Base-by-base conservation (phyloP, 1,140 invertebrate species). In the Tetramorium parvispinum region DNA sequence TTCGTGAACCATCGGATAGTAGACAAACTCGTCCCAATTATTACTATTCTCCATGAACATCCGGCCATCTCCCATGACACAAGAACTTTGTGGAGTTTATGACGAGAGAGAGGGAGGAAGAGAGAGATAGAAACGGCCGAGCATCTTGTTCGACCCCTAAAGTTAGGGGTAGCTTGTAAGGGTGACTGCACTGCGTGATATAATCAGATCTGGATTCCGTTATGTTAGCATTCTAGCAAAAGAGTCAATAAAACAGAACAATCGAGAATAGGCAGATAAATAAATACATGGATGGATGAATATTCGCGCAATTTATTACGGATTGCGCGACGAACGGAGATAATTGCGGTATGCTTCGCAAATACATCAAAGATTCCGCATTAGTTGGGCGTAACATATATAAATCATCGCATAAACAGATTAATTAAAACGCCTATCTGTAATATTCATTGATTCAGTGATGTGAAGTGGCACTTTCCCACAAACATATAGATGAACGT, bases 21-120 rank as follows among this genome's bases (percentile, higher is more conserved):
- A 37, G 40, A 32, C 78, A 68, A 68, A 68, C 46, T 66, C n/a
- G 21, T 27, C 4, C 16, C 49, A 81, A 81, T 81, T 55, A 81
- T 81, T 27, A 81, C 27, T 0, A 51, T 78, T 81, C 78, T 81
- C 49, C 37, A 24, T 21, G 63, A 81, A 68, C 77, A 78, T 63
- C 18, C 57, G 57, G 59, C 43, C 24, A 49, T 37, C 11, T 49
- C 16, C 8, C 27, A 1, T 13, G 18, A 65, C 59, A 46, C 43
- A 37, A 55, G 13, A 65, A 65, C 59, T 65, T 78, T 5, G 24
- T 5, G 2, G 59, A 65, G 3, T 32, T 63, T n/a, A 21, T 1
- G 32, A 32, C 32, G 43, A 21, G 27, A 24, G 11, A 65, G 4
- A 70, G 40, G 8, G 13, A 57, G 37, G 65, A 46, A 68, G 37